A percentile compares a stretch with the other conserved stretches of the same genome.
phyloP scores from a whole-genome alignment of 2,113 vertebrate genomes.

The Desmodus rotundus region DNA sequence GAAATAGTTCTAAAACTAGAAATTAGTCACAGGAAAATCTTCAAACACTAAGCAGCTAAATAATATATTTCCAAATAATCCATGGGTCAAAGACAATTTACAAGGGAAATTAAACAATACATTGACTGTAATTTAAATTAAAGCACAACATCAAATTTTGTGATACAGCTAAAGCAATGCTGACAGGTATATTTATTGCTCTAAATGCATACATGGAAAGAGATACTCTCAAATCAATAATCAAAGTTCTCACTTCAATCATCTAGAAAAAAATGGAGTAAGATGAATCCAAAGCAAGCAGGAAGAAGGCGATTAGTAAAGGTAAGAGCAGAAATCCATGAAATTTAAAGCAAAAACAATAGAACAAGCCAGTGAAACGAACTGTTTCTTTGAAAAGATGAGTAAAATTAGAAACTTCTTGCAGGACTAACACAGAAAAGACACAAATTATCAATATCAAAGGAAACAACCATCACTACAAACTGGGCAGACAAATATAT shows the following conservation, averaged over 20 bases:
- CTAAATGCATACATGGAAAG: background rate
- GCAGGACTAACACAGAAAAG: background rate
- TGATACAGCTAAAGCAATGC: background rate
- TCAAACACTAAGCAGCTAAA: background rate
- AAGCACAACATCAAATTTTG: background rate
- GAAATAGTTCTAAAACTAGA: background rate
- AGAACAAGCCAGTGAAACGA: background rate
- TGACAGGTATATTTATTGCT: background rate
- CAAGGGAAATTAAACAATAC: background rate
- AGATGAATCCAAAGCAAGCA: background rate
- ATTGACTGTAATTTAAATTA: background rate
- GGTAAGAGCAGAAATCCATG: background rate
- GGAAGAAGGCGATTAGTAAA: background rate
- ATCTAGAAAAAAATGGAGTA: background rate
- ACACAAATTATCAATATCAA: background rate
- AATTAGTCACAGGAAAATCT: background rate
- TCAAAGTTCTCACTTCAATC: background rate
- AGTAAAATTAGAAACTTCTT: background rate
- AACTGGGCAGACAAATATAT: background rate
- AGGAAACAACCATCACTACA: background rate
- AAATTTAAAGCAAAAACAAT: background rate
- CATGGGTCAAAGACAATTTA: background rate
- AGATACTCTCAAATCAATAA: background rate
- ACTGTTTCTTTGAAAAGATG: background rate
- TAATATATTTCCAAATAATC: background rate